Evolutionary conservation across 1,140 invertebrate genomes (phyloP).

Genomic region (Meloidogyne hapla): DNA sequence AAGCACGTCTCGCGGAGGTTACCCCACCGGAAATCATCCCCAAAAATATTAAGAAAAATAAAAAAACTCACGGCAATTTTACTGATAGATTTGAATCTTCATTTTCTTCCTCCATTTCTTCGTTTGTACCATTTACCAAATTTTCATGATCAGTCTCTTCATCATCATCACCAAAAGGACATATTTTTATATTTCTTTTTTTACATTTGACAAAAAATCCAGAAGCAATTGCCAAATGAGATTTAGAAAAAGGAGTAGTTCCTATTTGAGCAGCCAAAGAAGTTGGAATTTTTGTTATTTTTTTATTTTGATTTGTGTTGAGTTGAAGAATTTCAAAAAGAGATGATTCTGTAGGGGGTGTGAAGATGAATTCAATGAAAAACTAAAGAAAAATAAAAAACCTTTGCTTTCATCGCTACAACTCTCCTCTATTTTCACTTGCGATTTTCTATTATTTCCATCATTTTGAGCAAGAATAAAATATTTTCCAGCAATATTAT

Average conservation of each 20-base stretch:
- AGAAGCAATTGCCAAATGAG: slow-evolving; percentile 15
- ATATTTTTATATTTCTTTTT: background rate
- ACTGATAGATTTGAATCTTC: background rate
- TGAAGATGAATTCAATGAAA: no score
- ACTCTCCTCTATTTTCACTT: no score
- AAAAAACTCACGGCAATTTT: slow-evolving; percentile 1
- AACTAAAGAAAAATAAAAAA: background rate
- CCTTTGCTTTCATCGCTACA: background rate
- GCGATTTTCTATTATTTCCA: background rate
- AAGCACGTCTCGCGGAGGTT: no score
- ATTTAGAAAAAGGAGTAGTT: background rate
- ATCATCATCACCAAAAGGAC: slow-evolving; percentile 14
- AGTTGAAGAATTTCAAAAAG: slow-evolving; percentile 3
- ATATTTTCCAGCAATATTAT: background rate
- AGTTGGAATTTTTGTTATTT: background rate
- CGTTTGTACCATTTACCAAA: background rate
- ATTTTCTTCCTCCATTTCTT: background rate
- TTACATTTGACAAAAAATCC: slow-evolving; percentile 24
- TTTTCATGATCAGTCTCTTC: background rate
- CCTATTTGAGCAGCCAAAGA: background rate
- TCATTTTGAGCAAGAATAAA: background rate
- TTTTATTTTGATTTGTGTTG: background rate
- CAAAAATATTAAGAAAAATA: no score
- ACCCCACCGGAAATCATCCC: no score
- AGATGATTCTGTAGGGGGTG: background rate